Base-by-base conservation (phyloP, 1,140 invertebrate genomes). In the Scaptomyza graminum region DNA sequence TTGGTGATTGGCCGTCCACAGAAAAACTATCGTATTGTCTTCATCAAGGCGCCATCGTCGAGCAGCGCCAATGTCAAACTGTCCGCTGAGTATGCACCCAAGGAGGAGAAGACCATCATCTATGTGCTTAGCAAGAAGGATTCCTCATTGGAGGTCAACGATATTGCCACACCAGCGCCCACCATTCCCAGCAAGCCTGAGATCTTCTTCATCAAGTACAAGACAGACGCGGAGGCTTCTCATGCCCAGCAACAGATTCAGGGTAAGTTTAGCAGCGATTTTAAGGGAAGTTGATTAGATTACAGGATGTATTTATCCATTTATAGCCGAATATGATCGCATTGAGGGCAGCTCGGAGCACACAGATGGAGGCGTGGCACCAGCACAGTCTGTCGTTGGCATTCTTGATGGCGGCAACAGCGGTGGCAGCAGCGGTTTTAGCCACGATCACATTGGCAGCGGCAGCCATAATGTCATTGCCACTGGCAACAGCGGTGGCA, bases 11-110 rank as follows among this genome's bases (percentile, higher is more conserved):
- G 90, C 4, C 93, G 94, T 7, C 93, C 95, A 54, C 95, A 96
- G 92, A 96, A 96, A 80, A 96, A 96, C 92, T 96, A 96, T 92
- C 96, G 96, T 82, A 96, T 97, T 76, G 96, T 97, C 80, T 96
- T 96, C 94, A 96, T 97, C 91, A 96, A 96, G 93, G 95, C 96
- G 28, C 96, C 96, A 37, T 94, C 94, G 22, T 94, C 95, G 94
- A 95, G 62, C 94, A 95, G 46, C 93, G 93, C 87, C 94, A 90
- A 91, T 50, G 83, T 87, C 3, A 90, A 85, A 56, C 66, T 89
- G 11, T 91, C 90, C 3, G 90, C 90, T 41, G 87, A 91, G 41
- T 91, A 85, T 63, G 90, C 90, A 0, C 90, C 90, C 74, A 90
- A 95, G 71, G 96, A 97, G 92, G 95, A 96, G 89, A 97, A 97